phyloP scores from a whole-genome alignment of 2,113 vertebrate genomes.

The Sphaerodactylus townsendi region DNA sequence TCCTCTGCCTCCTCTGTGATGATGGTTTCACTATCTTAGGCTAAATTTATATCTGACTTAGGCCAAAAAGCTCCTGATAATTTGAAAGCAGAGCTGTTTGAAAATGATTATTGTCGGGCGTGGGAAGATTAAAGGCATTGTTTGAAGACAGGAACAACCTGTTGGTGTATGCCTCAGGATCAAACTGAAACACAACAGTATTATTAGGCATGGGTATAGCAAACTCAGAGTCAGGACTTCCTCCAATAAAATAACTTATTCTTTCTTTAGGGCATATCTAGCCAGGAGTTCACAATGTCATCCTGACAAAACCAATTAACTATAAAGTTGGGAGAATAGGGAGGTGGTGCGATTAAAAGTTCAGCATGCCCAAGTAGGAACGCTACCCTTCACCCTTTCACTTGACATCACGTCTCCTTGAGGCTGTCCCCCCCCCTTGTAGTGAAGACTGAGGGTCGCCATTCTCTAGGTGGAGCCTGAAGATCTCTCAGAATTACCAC shows the following conservation, averaged over 20 bases:
- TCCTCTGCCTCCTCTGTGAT: background rate
- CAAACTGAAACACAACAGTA: background rate
- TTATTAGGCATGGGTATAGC: background rate
- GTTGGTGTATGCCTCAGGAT: conserved; percentile 20
- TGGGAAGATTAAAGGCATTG: conserved; percentile 30
- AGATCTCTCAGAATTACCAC: no score
- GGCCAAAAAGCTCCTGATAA: conserved; percentile 17
- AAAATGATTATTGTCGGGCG: conserved; percentile 21
- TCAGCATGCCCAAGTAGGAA: no score
- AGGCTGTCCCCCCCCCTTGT: no score
- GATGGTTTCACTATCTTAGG: background rate
- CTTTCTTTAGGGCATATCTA: background rate
- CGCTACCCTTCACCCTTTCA: no score
- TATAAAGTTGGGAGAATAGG: no score
- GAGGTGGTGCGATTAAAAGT: no score
- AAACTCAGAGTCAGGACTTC: background rate
- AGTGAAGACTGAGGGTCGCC: no score
- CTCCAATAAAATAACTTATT: background rate
- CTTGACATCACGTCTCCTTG: no score
- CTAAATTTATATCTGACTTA: background rate
- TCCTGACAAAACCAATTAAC: no score
- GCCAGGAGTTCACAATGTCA: no score
- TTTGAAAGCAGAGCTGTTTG: conserved; percentile 35
- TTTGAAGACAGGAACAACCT: conserved; percentile 50
- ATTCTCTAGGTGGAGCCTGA: no score